phyloP scores from a whole-genome alignment of 2,113 vertebrate species.

The Heterotis niloticus region DNA sequence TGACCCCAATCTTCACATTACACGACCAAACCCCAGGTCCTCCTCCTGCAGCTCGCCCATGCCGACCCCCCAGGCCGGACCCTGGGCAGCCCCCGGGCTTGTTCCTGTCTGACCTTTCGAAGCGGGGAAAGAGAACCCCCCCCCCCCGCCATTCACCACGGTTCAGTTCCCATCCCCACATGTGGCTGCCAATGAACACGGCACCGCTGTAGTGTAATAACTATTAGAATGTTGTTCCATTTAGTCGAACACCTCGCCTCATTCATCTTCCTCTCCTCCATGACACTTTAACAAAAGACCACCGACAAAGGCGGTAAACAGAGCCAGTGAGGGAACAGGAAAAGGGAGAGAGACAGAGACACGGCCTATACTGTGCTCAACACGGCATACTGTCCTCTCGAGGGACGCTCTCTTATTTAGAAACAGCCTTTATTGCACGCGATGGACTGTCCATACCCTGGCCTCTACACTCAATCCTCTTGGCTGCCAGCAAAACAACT shows the following conservation, averaged over 20 bases:
- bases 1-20: slow-evolving; percentile 71
- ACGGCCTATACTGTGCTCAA: slow-evolving; percentile 2
- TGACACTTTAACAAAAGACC: neutral
- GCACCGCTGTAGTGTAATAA: slow-evolving; percentile 57
- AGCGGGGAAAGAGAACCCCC: slow-evolving; percentile 6
- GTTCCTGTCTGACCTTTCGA: slow-evolving; percentile 38
- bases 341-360: slow-evolving; percentile 10
- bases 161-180: slow-evolving; percentile 27
- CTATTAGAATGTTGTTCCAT: slow-evolving; percentile 64
- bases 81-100: slow-evolving; percentile 24
- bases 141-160: neutral
- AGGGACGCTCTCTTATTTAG: slow-evolving; percentile 3
- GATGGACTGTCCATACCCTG: neutral
- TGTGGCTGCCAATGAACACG: slow-evolving; percentile 40
- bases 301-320: neutral
- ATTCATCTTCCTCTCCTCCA: slow-evolving; percentile 55
- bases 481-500: neutral
- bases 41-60: slow-evolving; percentile 50
- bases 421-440: neutral
- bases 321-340: neutral
- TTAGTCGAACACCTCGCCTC: slow-evolving; percentile 65
- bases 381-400: slow-evolving; percentile 7
- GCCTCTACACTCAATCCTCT: neutral
- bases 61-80: slow-evolving; percentile 26
- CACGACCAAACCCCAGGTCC: slow-evolving; percentile 51